A percentile compares a stretch with the other conserved stretches of the same genome.
Evolutionary conservation across 1,140 invertebrate genomes (phyloP).

Genomic region (Stenopsyche tienmushanensis): DNA sequence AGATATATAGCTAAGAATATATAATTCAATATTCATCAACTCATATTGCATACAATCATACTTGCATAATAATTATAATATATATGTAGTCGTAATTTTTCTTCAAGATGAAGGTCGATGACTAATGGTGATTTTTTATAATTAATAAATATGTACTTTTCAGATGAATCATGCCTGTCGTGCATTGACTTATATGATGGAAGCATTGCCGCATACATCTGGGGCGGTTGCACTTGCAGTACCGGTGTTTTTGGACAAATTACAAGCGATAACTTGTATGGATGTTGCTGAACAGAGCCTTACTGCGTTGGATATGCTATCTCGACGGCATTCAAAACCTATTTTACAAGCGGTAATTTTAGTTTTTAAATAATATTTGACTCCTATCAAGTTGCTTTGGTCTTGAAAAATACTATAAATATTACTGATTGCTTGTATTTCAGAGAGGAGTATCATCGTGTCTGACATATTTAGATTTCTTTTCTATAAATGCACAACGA

Average conservation of each 20-base stretch:
- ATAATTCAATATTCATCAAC: too few relatives aligned
- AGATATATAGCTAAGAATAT: too few relatives aligned
- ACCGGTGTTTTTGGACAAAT: slow-evolving; percentile 91
- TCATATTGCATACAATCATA: too few relatives aligned
- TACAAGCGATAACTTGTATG: slow-evolving; percentile 98
- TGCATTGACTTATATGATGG: slow-evolving; percentile 98
- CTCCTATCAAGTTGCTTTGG: background rate
- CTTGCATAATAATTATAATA: too few relatives aligned
- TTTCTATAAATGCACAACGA: slow-evolving; percentile 94
- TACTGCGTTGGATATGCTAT: slow-evolving; percentile 95
- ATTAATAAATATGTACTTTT: slow-evolving; percentile 42
- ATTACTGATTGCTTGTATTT: slow-evolving; percentile 42
- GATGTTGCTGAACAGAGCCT: slow-evolving; percentile 97
- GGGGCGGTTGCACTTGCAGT: slow-evolving; percentile 96
- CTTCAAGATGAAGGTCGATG: too few relatives aligned
- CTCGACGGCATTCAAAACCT: slow-evolving; percentile 92
- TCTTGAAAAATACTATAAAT: background rate
- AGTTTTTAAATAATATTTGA: slow-evolving; percentile 13
- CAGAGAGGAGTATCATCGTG: slow-evolving; percentile 92
- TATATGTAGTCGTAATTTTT: too few relatives aligned
- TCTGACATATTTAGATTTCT: slow-evolving; percentile 95
- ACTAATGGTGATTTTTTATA: too few relatives aligned
- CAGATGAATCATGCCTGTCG: slow-evolving; percentile 98
- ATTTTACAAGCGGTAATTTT: slow-evolving; percentile 86
- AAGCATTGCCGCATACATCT: slow-evolving; percentile 93